phyloP scores from a whole-genome alignment of 1,140 invertebrate species.

The Drosophila subpulchrella region DNA sequence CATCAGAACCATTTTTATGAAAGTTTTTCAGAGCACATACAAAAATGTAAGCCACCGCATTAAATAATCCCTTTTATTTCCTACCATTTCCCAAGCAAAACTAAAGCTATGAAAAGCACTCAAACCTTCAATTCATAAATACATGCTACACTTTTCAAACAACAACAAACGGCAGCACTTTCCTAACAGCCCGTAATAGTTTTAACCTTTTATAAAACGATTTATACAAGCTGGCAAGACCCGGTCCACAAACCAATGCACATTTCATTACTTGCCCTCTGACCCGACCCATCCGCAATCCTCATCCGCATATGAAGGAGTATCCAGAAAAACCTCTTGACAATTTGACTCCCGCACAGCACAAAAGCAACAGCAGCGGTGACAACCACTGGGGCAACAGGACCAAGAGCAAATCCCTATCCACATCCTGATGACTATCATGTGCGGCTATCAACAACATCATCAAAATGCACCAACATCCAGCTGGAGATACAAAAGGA shows the following conservation, averaged over 20 bases:
- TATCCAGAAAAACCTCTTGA: slow-evolving; percentile 52
- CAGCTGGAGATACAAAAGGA: slow-evolving; percentile 27
- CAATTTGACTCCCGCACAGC: slow-evolving; percentile 56
- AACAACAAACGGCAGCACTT: slow-evolving; percentile 17
- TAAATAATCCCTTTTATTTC: not conserved
- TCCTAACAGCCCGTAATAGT: slow-evolving; percentile 17
- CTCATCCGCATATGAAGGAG: slow-evolving; percentile 1
- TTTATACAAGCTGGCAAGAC: slow-evolving; percentile 43
- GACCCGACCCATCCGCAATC: not conserved
- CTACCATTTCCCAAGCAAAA: not conserved
- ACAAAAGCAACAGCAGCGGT: slow-evolving; percentile 20
- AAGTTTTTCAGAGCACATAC: too few relatives aligned
- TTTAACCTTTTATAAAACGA: slow-evolving; percentile 54
- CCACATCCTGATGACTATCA: slow-evolving; percentile 68
- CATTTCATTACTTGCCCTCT: slow-evolving; percentile 27
- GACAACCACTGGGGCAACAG: slow-evolving; percentile 26
- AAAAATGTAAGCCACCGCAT: not conserved
- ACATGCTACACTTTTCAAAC: slow-evolving; percentile 10
- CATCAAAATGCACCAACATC: slow-evolving; percentile 72
- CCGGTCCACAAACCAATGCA: slow-evolving; percentile 42
- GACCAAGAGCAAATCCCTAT: slow-evolving; percentile 31
- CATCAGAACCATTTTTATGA: too few relatives aligned
- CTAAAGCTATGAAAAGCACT: slow-evolving; percentile 9
- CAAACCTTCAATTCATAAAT: slow-evolving; percentile 34
- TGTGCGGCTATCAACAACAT: slow-evolving; percentile 78